A percentile compares a stretch with the other conserved stretches of the same genome.
Conservation (phyloP, 2,888 invertebrate genomes). For the Fragum sueziense region DNA sequence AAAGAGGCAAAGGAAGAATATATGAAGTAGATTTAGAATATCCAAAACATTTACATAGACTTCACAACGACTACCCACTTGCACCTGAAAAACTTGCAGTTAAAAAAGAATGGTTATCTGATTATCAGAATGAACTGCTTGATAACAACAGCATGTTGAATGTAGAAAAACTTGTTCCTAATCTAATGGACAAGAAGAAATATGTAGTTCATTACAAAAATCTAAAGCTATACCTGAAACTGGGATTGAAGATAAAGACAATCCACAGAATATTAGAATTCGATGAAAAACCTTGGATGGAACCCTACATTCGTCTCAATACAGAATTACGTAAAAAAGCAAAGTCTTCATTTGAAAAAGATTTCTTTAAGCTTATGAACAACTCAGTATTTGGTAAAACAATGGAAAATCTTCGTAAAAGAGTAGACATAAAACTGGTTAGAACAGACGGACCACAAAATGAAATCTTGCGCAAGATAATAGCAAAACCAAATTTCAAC, state of each 20-base stretch:
- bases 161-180: slow-evolving; percentile 54
- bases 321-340: slow-evolving; percentile 67
- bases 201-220: slow-evolving; percentile 79
- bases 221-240: slow-evolving; percentile 70
- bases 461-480: slow-evolving; percentile 12
- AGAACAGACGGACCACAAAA: slow-evolving; percentile 30
- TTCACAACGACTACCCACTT: slow-evolving; percentile 32
- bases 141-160: slow-evolving; percentile 36
- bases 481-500: slow-evolving; percentile 27
- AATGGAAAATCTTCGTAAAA: slow-evolving; percentile 44
- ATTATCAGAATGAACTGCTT: slow-evolving; percentile 59
- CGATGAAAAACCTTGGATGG: slow-evolving; percentile 75
- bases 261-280: slow-evolving; percentile 76
- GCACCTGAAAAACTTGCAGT: slow-evolving; percentile 65
- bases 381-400: slow-evolving; percentile 63
- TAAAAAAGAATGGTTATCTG: slow-evolving; percentile 41
- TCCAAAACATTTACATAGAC: slow-evolving; percentile 20
- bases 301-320: slow-evolving; percentile 78
- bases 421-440: slow-evolving; percentile 29
- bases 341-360: slow-evolving; percentile 77
- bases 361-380: slow-evolving; percentile 71
- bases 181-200: slow-evolving; percentile 57
- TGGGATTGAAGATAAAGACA: slow-evolving; percentile 67
- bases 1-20: slow-evolving; percentile 35
- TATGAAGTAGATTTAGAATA: slow-evolving; percentile 32